These are phyloP conservation scores for Liasis olivaceus DNA, from an alignment of 2,797 vertebrate species.

Conservation along the genomic window DNA sequence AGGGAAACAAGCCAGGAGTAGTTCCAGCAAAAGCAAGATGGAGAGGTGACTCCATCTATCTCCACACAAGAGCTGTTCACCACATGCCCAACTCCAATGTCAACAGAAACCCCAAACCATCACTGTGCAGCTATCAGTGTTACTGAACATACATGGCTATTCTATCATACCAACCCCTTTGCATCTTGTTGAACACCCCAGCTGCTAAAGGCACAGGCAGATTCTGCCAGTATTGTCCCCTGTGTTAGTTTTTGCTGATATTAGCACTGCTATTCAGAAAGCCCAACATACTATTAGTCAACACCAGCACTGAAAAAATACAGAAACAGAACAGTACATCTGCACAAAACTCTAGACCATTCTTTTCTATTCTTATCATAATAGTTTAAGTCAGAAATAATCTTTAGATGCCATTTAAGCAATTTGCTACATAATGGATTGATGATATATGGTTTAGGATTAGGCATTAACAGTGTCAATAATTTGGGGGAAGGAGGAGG, in stretches of 20 bases:
- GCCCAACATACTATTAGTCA: background rate
- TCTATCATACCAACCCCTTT: background rate
- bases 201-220: background rate
- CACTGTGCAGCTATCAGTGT: background rate
- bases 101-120: background rate
- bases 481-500: background rate
- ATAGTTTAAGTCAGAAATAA: background rate
- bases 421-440: background rate
- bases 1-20: background rate
- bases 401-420: background rate
- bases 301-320: background rate
- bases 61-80: background rate
- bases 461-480: background rate
- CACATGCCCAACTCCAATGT: background rate
- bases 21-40: background rate
- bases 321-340: background rate
- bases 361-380: background rate
- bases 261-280: background rate
- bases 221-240: background rate
- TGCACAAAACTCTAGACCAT: background rate
- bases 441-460: background rate
- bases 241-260: background rate
- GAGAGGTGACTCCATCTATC: background rate
- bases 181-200: background rate
- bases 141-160: background rate